These are phyloP conservation scores for Cliona cf. orientalis DNA, from an alignment of 37 sponge, comb jelly and placozoan genomes.

Conservation along the genomic window DNA sequence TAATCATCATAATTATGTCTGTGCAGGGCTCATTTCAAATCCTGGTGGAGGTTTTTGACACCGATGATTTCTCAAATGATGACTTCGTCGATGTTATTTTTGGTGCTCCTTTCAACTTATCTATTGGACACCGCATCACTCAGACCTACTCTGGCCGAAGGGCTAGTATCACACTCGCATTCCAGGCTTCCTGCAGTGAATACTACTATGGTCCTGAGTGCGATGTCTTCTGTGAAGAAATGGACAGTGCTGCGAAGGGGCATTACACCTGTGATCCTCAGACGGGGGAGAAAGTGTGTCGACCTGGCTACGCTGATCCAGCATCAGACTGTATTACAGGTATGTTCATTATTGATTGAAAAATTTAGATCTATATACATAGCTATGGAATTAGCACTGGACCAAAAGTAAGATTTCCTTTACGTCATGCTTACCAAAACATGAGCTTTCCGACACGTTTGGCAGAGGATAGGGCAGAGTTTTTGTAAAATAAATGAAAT, in stretches of 20 bases:
- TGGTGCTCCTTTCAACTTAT: not conserved
- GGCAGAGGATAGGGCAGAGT: too few relatives aligned
- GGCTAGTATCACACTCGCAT: not conserved
- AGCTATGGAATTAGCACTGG: not conserved
- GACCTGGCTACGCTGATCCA: not conserved
- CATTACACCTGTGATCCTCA: not conserved
- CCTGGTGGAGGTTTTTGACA: conserved; percentile 1
- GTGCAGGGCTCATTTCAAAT: conserved; percentile 12
- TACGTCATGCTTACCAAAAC: not conserved
- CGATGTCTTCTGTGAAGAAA: conserved; percentile 3
- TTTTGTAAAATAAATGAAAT: too few relatives aligned
- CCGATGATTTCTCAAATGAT: conserved; percentile 2
- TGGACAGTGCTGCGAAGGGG: too few relatives aligned
- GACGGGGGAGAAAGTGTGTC: not conserved
- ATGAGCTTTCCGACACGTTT: too few relatives aligned
- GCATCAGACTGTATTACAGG: not conserved
- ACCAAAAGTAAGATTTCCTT: not conserved
- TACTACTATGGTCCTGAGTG: conserved; percentile 34
- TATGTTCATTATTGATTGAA: not conserved
- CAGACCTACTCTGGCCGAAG: not conserved
- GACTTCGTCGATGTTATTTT: conserved; percentile 4
- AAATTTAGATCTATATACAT: not conserved
- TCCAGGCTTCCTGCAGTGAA: not conserved
- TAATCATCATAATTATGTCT: too few relatives aligned
- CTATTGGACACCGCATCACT: not conserved